Base-by-base conservation (phyloP, 2,797 vertebrate species). In the Brotula barbata region DNA sequence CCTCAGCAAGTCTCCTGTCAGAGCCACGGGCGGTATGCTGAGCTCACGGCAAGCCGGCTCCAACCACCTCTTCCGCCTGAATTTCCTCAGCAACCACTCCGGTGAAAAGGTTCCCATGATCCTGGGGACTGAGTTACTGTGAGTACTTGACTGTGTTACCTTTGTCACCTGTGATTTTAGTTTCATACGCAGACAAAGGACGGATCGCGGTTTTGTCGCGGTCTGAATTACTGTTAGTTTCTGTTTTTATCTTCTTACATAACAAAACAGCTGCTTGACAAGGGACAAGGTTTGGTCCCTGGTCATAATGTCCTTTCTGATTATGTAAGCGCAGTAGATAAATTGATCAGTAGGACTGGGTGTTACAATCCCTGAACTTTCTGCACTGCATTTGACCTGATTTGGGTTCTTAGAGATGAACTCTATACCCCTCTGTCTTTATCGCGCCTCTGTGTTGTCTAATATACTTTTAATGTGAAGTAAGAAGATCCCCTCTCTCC, bases 61-160 rank as follows among this genome's bases (percentile, higher is more conserved):
- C 15, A 87, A 61, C 57, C 92, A 95, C 73, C 92, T 97, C 73
- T 98, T 99, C 80, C 88, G 84, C 0, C 90, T 98, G 21, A 58
- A 81, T 0, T 93, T 95, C 57, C 88, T 86, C 40, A 95, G 92
- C 73, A 97, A 97, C 90, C 93, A 96, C 1, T 95, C 94, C 0
- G 90, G 88, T 1, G 94, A 96, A 56, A 92, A 90, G 48, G 94
- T 95, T 76, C 86, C 91, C 57, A 92, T 97, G 92, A 88, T 96
- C 49, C 89, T 99, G 6, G 95, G 95, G 16, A 86, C 92, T 0
- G 96, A 99, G 61, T 88, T 91, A 0, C 91, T 89, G 96, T 99
- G 83, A 98, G 97, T 95, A 71, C 36, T 20, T 23, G 17, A 10
- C 61, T 14, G 21, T 34, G 0, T 22, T 16, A 71, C 43, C 54